Conservation (phyloP, 2,797 vertebrate species). For the Acanthis flammea region DNA sequence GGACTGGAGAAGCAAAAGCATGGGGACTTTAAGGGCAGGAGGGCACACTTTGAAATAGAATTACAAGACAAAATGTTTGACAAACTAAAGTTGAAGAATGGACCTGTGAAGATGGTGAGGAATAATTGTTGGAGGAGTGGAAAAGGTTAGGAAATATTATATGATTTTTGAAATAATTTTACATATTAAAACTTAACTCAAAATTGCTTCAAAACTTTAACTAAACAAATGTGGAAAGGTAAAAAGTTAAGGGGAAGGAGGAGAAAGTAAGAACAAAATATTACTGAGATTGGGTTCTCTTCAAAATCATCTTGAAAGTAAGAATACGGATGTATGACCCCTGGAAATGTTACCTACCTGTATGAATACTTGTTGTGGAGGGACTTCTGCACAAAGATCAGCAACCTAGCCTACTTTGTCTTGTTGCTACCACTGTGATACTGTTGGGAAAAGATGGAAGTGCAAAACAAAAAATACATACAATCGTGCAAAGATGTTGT, state of each 20-base stretch:
- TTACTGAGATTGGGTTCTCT: neutral
- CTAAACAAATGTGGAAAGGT: neutral
- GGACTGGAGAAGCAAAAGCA: neutral
- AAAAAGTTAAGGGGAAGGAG: neutral
- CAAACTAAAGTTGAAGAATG: neutral
- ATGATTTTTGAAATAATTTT: neutral
- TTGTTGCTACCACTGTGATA: neutral
- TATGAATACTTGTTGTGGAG: neutral
- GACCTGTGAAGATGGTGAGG: neutral
- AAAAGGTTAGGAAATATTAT: neutral
- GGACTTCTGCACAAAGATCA: neutral
- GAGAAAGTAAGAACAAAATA: neutral
- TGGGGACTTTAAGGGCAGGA: neutral
- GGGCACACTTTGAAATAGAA: neutral
- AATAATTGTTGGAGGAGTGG: neutral
- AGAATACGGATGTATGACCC: neutral
- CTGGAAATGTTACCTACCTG: neutral
- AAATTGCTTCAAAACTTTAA: neutral
- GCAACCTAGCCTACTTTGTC: neutral
- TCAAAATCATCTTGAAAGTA: neutral
- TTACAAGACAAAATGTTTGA: neutral
- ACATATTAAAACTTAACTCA: neutral
- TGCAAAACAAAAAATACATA: neutral
- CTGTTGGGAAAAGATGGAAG: neutral
- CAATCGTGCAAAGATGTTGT: neutral